A percentile compares a stretch with the other conserved stretches of the same genome.
phyloP scores from a whole-genome alignment of 2,888 invertebrate species.

The Hanleya hanleyi region DNA sequence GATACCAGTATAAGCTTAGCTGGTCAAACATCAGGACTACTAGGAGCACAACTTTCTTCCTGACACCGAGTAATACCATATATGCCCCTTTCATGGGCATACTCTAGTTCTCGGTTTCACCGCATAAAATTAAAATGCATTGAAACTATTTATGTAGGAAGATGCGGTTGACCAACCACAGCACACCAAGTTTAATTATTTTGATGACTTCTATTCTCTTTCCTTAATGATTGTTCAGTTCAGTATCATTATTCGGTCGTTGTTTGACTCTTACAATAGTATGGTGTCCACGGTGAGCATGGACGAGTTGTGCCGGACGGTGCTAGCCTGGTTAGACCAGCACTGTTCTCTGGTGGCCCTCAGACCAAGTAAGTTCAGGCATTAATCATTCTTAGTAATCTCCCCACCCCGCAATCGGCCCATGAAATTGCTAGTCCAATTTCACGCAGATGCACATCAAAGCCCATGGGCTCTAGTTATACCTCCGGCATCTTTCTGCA shows the following conservation, averaged over 20 bases:
- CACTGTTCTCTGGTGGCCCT: constrained; percentile 96
- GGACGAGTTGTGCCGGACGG: constrained; percentile 92
- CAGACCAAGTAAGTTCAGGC: constrained; percentile 84
- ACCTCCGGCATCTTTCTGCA: no score
- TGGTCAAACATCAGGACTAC: no score
- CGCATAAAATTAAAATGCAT: no score
- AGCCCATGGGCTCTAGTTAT: background rate
- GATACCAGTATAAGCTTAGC: no score
- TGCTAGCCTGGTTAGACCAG: constrained; percentile 95
- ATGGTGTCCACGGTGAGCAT: constrained; percentile 93
- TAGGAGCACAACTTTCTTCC: no score
- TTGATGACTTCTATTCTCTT: constrained; percentile 73
- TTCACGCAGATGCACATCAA: background rate
- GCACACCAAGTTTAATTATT: no score
- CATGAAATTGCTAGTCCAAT: background rate
- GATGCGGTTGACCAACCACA: no score
- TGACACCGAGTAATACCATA: no score
- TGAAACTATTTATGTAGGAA: no score
- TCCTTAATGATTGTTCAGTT: no score
- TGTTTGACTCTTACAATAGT: constrained; percentile 92
- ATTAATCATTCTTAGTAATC: no score
- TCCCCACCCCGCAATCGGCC: background rate
- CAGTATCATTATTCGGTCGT: constrained; percentile 90
- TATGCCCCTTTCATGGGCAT: no score
- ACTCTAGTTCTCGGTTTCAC: background rate